Percentiles rank a stretch among this genome's conserved stretches.
phyloP scores from a whole-genome alignment of 2,888 invertebrate genomes.

The Chydorus sphaericus region DNA sequence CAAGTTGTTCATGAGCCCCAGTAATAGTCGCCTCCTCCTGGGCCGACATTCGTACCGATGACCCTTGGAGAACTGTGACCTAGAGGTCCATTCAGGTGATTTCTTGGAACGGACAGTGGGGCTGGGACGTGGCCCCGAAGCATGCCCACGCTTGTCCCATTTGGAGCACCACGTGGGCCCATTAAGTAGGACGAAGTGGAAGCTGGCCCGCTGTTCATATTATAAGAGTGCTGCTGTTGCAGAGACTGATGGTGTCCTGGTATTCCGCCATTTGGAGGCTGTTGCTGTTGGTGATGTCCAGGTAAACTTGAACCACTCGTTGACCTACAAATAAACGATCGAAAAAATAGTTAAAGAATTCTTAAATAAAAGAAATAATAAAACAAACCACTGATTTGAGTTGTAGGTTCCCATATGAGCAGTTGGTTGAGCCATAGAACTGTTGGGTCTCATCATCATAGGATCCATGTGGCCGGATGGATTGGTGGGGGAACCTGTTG shows the following conservation, averaged over 20 bases:
- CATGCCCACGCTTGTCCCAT: background rate
- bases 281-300: background rate
- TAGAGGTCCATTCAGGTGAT: conserved; percentile 21
- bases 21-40: conserved; percentile 18
- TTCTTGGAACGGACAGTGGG: conserved; percentile 10
- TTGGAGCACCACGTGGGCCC: background rate
- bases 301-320: too few relatives aligned
- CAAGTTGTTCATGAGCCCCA: conserved; percentile 18
- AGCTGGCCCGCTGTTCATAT: background rate
- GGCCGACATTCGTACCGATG: background rate
- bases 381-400: too few relatives aligned
- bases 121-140: conserved; percentile 5
- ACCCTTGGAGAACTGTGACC: conserved; percentile 21
- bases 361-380: too few relatives aligned
- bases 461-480: background rate
- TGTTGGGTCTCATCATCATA: conserved; percentile 12
- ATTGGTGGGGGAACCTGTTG: background rate
- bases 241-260: too few relatives aligned
- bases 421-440: conserved; percentile 12
- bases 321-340: too few relatives aligned
- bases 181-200: background rate
- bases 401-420: background rate
- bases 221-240: background rate
- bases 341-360: too few relatives aligned
- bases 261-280: too few relatives aligned